Conservation (phyloP, 2,797 vertebrate species). For the Chromobotia macracanthus region DNA sequence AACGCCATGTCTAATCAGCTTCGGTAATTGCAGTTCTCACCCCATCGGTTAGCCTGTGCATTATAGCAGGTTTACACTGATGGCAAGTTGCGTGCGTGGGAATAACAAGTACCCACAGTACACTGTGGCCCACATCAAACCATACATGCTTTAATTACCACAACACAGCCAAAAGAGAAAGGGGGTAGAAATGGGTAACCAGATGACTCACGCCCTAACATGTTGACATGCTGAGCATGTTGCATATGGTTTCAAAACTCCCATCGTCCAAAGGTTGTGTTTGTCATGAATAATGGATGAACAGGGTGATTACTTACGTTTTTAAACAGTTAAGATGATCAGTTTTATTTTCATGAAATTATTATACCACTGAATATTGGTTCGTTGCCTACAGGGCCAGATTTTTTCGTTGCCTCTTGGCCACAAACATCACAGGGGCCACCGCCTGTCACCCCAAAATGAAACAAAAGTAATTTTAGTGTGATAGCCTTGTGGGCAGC, state of each 20-base stretch:
- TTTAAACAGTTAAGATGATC: background rate
- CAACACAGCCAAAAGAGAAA: background rate
- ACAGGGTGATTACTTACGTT: no score
- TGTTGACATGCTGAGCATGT: background rate
- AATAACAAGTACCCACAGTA: slow-evolving; percentile 2
- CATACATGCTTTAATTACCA: background rate
- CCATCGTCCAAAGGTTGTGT: background rate
- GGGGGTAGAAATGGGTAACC: background rate
- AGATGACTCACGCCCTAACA: background rate
- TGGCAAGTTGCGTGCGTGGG: slow-evolving; percentile 1
- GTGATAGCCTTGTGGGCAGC: no score
- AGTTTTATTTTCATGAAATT: background rate
- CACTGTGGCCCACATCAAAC: background rate
- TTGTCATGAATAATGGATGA: background rate
- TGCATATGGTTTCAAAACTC: background rate
- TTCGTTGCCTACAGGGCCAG: background rate
- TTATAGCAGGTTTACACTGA: slow-evolving; percentile 28
- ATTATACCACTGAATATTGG: no score
- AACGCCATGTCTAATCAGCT: slow-evolving; percentile 32
- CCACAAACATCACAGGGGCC: no score
- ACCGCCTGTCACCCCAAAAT: background rate
- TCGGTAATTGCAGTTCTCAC: slow-evolving; percentile 25
- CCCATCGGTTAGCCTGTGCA: slow-evolving; percentile 13
- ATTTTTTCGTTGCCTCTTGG: no score
- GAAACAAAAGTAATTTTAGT: no score